Conservation (phyloP, 2,888 invertebrate genomes). For the Mimas tiliae region DNA sequence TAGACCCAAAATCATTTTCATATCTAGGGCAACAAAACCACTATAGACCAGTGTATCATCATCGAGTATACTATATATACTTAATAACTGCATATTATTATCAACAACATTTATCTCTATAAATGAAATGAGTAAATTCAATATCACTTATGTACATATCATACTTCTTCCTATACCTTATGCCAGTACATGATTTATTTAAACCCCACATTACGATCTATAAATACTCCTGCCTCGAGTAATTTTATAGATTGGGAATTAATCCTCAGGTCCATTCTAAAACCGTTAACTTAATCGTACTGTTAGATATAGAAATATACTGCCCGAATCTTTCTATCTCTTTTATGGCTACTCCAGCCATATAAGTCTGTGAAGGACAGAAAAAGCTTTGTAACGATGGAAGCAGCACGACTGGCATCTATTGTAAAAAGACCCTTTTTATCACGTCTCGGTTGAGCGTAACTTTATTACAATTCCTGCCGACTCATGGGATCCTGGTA, state of each 20-base stretch:
- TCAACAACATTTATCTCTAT: too few species aligned
- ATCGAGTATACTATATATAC: too few species aligned
- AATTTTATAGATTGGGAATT: not conserved
- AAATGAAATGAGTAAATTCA: too few species aligned
- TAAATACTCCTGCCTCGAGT: not conserved
- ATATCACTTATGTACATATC: too few species aligned
- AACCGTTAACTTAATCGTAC: constrained; percentile 1
- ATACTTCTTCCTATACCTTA: too few species aligned
- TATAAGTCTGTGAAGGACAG: constrained; percentile 16
- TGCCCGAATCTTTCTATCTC: constrained; percentile 33
- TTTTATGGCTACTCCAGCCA: constrained; percentile 16
- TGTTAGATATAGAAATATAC: constrained; percentile 5
- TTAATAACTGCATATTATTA: too few species aligned
- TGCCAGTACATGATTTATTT: not conserved
- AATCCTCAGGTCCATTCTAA: not conserved
- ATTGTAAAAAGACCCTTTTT: constrained; percentile 49
- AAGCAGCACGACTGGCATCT: constrained; percentile 39
- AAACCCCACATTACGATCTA: not conserved
- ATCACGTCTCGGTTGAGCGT: constrained; percentile 45
- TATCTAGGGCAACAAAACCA: too few species aligned
- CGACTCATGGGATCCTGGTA: constrained; percentile 63
- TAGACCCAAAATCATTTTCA: too few species aligned
- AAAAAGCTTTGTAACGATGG: constrained; percentile 24
- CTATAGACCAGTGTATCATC: too few species aligned
- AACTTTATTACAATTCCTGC: constrained; percentile 49